Evolutionary conservation across 1,140 invertebrate genomes (phyloP).

Genomic region (Leguminivora glycinivorella): DNA sequence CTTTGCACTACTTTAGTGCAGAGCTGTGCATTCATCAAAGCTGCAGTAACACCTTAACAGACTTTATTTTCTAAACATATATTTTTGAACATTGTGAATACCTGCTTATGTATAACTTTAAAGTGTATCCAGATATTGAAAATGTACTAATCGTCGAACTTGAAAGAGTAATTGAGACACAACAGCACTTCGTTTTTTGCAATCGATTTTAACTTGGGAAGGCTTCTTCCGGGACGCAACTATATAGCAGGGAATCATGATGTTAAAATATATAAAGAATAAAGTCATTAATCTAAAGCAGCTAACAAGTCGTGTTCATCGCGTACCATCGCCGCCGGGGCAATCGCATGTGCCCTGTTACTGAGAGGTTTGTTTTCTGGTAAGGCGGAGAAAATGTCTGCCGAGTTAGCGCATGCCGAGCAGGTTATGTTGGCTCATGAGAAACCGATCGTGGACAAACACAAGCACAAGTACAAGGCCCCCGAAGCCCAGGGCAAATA

Average conservation of each 20-base stretch:
- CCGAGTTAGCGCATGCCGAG: constrained; percentile 76
- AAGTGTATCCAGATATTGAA: neutral
- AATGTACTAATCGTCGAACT: too few relatives aligned
- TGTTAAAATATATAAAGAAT: constrained; percentile 3
- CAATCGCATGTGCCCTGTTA: constrained; percentile 52
- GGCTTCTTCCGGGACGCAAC: neutral
- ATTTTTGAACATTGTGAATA: constrained; percentile 6
- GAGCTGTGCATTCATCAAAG: neutral
- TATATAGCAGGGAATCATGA: neutral
- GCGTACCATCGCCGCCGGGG: constrained; percentile 56
- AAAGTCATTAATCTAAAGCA: constrained; percentile 35
- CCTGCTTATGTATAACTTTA: neutral
- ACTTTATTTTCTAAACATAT: neutral
- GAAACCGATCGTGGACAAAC: constrained; percentile 60
- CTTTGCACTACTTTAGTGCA: neutral
- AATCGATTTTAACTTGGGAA: too few relatives aligned
- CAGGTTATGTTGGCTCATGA: constrained; percentile 76
- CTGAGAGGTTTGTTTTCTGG: constrained; percentile 75
- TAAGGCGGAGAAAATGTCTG: constrained; percentile 77
- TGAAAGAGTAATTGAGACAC: too few relatives aligned
- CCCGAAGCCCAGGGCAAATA: constrained; percentile 73
- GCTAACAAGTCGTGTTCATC: constrained; percentile 52
- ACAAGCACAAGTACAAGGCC: constrained; percentile 57
- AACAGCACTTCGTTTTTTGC: too few relatives aligned
- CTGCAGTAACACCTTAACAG: neutral